Percentiles rank a stretch among this genome's conserved stretches.
phyloP scores from a whole-genome alignment of 2,113 vertebrate species.

The Kobus ellipsiprymnus region DNA sequence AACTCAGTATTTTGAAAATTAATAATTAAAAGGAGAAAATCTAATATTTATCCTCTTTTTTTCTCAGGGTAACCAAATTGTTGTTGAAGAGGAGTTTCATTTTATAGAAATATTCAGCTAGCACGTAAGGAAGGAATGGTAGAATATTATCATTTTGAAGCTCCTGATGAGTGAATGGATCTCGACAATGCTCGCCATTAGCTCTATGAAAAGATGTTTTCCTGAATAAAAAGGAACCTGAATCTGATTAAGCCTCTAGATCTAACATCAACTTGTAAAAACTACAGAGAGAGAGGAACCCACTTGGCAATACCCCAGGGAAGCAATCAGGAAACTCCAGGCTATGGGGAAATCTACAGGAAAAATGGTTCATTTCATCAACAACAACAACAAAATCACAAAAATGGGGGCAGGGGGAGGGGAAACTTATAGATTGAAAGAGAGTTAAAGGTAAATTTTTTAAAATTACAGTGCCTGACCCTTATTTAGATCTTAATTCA shows the following conservation, averaged over 20 bases:
- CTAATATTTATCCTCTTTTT: neutral
- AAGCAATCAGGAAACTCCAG: conserved; percentile 21
- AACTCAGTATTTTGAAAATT: neutral
- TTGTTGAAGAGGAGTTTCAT: neutral
- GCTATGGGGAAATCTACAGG: neutral
- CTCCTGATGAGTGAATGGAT: neutral
- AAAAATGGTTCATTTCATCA: neutral
- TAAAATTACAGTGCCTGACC: neutral
- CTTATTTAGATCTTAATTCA: conserved; percentile 6
- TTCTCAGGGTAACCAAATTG: neutral
- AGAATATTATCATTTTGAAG: neutral
- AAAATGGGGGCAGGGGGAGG: neutral
- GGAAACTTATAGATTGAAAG: neutral
- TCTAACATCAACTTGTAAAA: conserved; percentile 18
- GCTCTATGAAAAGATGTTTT: neutral
- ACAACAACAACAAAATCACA: neutral
- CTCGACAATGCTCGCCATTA: neutral
- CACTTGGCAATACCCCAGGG: conserved; percentile 24
- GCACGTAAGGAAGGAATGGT: neutral
- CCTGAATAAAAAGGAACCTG: neutral
- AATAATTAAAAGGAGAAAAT: neutral
- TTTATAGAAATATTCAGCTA: neutral
- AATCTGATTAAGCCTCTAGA: neutral
- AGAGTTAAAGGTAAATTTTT: neutral
- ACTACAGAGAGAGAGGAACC: neutral